Base-by-base conservation (phyloP, 2,888 invertebrate genomes). In the Watsonalla cultraria region DNA sequence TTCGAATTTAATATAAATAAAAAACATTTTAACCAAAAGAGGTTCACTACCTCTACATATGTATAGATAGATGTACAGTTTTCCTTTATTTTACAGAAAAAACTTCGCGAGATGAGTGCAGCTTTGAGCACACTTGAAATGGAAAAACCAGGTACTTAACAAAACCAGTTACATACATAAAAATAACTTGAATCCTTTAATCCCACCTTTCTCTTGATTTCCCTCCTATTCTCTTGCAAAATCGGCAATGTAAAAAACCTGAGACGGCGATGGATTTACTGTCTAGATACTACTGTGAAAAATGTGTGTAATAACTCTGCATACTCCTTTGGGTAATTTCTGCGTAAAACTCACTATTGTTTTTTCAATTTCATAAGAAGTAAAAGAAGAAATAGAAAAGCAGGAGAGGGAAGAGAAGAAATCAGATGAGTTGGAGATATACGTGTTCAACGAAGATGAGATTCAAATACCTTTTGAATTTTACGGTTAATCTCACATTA, bases 381-480 rank as follows among this genome's bases (percentile, higher is more conserved):
- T 7, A 15, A 46, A 14, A 46, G 15, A 15, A 46, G 14, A 46
- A 46, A 14, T 15, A 42, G 42, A 42, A 2, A 46, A 46, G 14
- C 9, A 0, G 70, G 66, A 55, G 76, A 75, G 55, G 34, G 35
- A 0, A 5, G 64, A 63, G 2, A 61, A 68, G 52, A 72, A 70
- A 47, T 74, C 69, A 50, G 69, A 72, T 15, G 66, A 54, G 6
- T 34, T 81, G 0, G 65, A 77, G 9, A 82, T 87, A 48, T 34
- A 66, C 5, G 79, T 86, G 0, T 71, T 52, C 33, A 76, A 86
- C 56, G 87, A 87, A 69, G 74, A 86, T 0, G 76, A 67, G 0
- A 60, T 67, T 0, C 62, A 71, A 45, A 62, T 84, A 7, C 76
- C 78, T 9, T 77, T 65, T 52, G 71, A 78, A 45, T 65, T 86